Evolutionary conservation across 2,113 vertebrate species (phyloP).

Genomic region (Syrmaticus mikado): DNA sequence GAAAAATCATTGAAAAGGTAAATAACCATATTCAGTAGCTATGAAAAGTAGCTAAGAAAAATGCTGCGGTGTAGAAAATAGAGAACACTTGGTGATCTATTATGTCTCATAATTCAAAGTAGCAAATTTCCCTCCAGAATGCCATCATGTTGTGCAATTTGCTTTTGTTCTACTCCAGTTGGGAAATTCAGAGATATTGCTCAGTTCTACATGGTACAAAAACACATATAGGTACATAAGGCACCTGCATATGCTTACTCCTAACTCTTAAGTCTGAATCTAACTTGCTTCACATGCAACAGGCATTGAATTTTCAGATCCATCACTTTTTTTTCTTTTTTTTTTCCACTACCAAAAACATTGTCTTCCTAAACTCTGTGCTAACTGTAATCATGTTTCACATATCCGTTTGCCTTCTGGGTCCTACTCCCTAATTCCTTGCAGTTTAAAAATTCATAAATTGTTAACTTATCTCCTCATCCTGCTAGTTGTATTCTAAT

Average conservation of each 20-base stretch:
- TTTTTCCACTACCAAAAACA: background rate
- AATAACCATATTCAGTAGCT: background rate
- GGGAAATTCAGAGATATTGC: background rate
- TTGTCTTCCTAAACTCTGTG: background rate
- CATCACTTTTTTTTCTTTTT: background rate
- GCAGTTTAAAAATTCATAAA: background rate
- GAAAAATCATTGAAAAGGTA: background rate
- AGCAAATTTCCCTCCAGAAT: background rate
- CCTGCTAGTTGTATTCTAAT: background rate
- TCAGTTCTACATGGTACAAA: background rate
- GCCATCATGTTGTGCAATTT: background rate
- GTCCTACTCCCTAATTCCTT: conserved; percentile 6
- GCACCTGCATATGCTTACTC: background rate
- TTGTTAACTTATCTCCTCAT: background rate
- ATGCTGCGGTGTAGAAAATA: background rate
- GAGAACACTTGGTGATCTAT: background rate
- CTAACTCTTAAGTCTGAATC: background rate
- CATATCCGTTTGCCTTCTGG: background rate
- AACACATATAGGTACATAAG: background rate
- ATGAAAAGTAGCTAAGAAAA: background rate
- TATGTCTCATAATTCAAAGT: background rate
- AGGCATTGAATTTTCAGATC: background rate
- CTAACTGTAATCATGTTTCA: background rate
- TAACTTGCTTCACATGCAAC: background rate
- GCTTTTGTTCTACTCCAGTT: background rate